These are phyloP conservation scores for Crotalus horridus DNA, from an alignment of 2,113 vertebrate genomes.

Conservation along the genomic window DNA sequence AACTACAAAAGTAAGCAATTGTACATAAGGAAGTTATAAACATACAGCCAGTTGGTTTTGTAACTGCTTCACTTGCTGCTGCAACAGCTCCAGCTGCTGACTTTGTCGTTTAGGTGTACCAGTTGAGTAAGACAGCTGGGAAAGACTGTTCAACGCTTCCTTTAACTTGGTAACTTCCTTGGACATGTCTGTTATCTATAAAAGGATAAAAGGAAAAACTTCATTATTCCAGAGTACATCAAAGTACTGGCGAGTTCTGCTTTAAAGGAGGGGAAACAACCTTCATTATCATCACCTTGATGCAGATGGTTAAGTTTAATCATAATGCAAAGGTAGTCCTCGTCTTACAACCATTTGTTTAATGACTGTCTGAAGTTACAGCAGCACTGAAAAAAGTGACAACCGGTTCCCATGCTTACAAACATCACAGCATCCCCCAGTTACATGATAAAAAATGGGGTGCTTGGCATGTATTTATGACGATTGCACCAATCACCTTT, in stretches of 20 bases:
- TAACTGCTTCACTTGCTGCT: conserved; percentile 93
- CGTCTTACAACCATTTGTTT: not conserved
- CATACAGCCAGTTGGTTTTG: conserved; percentile 92
- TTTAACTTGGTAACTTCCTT: conserved; percentile 93
- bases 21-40: conserved; percentile 21
- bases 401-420: not conserved
- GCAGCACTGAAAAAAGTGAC: not conserved
- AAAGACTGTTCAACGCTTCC: conserved; percentile 95
- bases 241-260: not conserved
- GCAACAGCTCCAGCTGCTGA: conserved; percentile 86
- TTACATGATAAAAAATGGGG: not conserved
- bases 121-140: conserved; percentile 88
- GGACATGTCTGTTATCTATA: conserved; percentile 89
- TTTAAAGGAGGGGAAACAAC: not conserved
- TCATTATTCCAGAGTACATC: not conserved
- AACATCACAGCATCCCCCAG: not conserved
- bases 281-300: not conserved
- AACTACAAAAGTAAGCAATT: not conserved
- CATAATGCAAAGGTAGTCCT: not conserved
- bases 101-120: conserved; percentile 86
- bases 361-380: not conserved
- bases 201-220: not conserved
- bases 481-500: not conserved
- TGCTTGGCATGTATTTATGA: not conserved
- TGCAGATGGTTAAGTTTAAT: not conserved